phyloP scores from a whole-genome alignment of 1,140 invertebrate genomes.

The Heliconius melpomene region DNA sequence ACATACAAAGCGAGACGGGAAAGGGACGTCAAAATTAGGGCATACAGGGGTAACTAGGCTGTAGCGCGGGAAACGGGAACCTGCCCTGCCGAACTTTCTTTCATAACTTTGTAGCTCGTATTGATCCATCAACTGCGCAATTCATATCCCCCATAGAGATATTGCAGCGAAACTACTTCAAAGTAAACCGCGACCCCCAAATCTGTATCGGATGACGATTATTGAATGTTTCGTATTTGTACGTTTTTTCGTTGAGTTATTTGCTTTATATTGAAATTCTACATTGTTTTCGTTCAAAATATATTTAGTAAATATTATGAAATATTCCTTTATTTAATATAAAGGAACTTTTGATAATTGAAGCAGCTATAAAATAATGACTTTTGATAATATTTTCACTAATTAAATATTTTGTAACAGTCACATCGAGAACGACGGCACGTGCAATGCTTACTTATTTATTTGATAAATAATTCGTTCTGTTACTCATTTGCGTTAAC shows the following conservation, averaged over 20 bases:
- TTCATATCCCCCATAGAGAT: slow-evolving; percentile 72
- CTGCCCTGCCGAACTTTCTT: slow-evolving; percentile 77
- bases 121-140: slow-evolving; percentile 79
- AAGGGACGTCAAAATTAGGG: slow-evolving; percentile 76
- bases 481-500: slow-evolving; percentile 1
- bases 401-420: background rate
- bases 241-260: background rate
- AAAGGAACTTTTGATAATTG: background rate
- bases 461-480: slow-evolving; percentile 10
- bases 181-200: slow-evolving; percentile 34
- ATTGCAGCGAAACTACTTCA: slow-evolving; percentile 60
- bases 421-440: background rate
- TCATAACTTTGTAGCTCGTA: slow-evolving; percentile 78
- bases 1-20: slow-evolving; percentile 39
- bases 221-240: slow-evolving; percentile 26
- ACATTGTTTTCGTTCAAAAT: background rate
- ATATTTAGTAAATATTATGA: background rate
- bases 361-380: background rate
- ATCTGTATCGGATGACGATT: slow-evolving; percentile 33
- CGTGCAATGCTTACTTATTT: background rate
- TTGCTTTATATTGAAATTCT: background rate
- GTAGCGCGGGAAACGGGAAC: slow-evolving; percentile 70
- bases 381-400: background rate
- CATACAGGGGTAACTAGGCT: slow-evolving; percentile 79
- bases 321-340: background rate